Evolutionary conservation across 2,113 vertebrate genomes (phyloP), one percentile per base, ranked within the genome.

Genomic region (Micronycteris hirsuta): DNA sequence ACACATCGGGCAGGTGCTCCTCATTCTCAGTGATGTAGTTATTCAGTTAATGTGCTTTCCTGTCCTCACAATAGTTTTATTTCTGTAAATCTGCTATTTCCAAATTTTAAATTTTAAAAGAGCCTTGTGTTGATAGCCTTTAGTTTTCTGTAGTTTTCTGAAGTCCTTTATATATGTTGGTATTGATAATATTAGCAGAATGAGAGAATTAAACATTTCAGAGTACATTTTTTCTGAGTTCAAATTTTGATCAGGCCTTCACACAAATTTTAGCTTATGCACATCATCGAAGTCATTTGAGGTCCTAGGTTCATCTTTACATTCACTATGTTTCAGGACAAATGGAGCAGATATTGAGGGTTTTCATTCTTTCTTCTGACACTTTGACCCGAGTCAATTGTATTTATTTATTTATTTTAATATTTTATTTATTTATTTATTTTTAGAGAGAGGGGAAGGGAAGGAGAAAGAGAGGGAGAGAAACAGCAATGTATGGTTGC

Each of bases 31-130:
- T 26, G 77, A 68, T 6, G 6, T 41, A 9, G 0, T 28, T 33
- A 76, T 73, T 65, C 45, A 65, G 13, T 68, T 68, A 24, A 38
- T 80, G n/a, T 76, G 33, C 28, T 71, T 86, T 24, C 26, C 31
- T 63, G 17, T 88, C 33, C 13, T 63, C 9, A 24, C 52, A 33
- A 33, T 65, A 31, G 74, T 84, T 88, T 33, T 74, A 3, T 63
- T 63, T 92, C 49, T 56, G 49, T 73, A 6, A 91, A 47, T 74
- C 31, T 52, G 1, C 22, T 56, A 26, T 28, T 70, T 93, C 26
- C 36, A 90, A 89, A 89, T 89, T 67, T 88, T 85, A 90, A 89
- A 89, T 89, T 67, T 88, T 85, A 85, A 89, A 83, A 85, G 28
- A 91, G 7, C 10, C 54, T 84, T n/a, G 3, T 52, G 16, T 67